These are phyloP conservation scores for Silurus glanis DNA, from an alignment of 2,113 vertebrate genomes.

Conservation along the genomic window DNA sequence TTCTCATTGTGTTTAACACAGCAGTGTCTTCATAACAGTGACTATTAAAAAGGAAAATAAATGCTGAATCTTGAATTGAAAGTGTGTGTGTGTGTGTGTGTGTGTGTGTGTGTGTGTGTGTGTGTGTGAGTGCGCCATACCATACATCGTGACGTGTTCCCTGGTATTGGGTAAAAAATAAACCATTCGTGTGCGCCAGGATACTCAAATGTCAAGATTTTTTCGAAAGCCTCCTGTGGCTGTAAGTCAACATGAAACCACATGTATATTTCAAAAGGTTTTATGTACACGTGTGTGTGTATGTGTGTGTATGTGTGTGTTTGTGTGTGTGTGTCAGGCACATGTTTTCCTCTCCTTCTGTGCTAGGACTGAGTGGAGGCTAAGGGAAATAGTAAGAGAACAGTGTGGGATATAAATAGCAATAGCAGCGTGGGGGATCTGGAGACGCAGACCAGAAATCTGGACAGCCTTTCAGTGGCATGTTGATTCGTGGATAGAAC, in stretches of 20 bases:
- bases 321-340: background rate
- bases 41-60: background rate
- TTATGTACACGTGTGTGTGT: background rate
- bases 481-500: slow-evolving; percentile 33
- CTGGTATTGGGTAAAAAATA: background rate
- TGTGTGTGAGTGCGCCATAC: background rate
- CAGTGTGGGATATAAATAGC: slow-evolving; percentile 47
- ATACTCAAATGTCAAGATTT: slow-evolving; percentile 12
- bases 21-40: background rate
- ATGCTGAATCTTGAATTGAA: background rate
- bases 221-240: background rate
- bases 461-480: slow-evolving; percentile 27
- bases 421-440: slow-evolving; percentile 14
- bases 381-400: slow-evolving; percentile 33
- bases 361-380: slow-evolving; percentile 20
- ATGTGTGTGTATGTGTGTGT: background rate
- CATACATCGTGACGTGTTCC: background rate
- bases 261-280: slow-evolving; percentile 17
- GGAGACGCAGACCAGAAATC: slow-evolving; percentile 36
- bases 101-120: background rate
- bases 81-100: background rate
- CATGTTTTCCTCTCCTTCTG: slow-evolving; percentile 18
- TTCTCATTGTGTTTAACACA: slow-evolving; percentile 13
- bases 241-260: slow-evolving; percentile 4
- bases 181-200: background rate